Percentiles rank a stretch among this genome's conserved stretches.
phyloP scores from a whole-genome alignment of 1,140 invertebrate species.

The Potamilus streckersoni region DNA sequence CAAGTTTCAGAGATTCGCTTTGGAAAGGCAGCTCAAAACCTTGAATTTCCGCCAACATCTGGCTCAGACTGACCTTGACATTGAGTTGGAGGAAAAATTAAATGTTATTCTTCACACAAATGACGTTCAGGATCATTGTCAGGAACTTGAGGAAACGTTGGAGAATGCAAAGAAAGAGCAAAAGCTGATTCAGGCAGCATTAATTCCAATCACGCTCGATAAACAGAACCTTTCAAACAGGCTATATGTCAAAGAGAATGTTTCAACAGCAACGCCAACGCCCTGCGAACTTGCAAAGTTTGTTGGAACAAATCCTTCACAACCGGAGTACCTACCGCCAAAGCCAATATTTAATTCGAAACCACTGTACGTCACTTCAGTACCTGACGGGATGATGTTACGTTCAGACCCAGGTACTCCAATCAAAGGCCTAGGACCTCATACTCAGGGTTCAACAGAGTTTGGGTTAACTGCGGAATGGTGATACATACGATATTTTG shows the following conservation, averaged over 20 bases:
- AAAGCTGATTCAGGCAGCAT: constrained; percentile 48
- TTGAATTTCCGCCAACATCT: constrained; percentile 46
- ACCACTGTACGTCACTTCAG: too few relatives aligned
- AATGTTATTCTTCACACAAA: constrained; percentile 56
- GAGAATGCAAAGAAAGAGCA: constrained; percentile 46
- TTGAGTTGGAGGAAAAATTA: constrained; percentile 52
- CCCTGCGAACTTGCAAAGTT: too few relatives aligned
- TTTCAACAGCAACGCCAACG: neutral
- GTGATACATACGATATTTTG: too few relatives aligned
- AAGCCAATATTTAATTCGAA: too few relatives aligned
- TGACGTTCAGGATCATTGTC: constrained; percentile 57
- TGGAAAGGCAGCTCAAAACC: constrained; percentile 48
- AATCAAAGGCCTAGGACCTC: too few relatives aligned
- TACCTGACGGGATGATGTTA: too few relatives aligned
- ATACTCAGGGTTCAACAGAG: too few relatives aligned
- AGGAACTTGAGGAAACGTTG: constrained; percentile 50
- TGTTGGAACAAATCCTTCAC: too few relatives aligned
- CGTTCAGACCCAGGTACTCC: too few relatives aligned
- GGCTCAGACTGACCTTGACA: constrained; percentile 40
- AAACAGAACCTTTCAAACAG: constrained; percentile 36
- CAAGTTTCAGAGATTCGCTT: constrained; percentile 49
- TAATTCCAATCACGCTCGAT: constrained; percentile 53
- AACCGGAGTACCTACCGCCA: too few relatives aligned
- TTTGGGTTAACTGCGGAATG: too few relatives aligned
- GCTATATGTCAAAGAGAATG: constrained; percentile 29